A percentile compares a stretch with the other conserved stretches of the same genome.
Evolutionary conservation across 2,797 vertebrate genomes (phyloP).

Genomic region (Sebastes cheni): DNA sequence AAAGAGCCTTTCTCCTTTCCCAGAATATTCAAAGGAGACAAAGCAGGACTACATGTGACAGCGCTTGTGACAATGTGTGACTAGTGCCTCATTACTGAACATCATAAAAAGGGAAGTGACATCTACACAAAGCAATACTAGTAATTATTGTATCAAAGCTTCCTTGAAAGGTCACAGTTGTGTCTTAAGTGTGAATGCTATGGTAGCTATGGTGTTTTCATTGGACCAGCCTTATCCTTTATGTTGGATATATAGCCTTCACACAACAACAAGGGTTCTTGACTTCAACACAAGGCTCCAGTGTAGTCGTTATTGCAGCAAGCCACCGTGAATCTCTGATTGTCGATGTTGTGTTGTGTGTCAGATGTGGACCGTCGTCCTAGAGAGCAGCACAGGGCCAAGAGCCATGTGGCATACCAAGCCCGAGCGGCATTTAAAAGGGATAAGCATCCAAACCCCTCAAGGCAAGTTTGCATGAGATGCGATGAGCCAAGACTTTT

Average conservation of each 20-base stretch:
- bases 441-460: constrained; percentile 27
- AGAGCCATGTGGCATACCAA: neutral
- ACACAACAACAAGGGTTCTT: neutral
- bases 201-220: neutral
- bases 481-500: constrained; percentile 16
- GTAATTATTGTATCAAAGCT: neutral
- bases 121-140: neutral
- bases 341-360: neutral
- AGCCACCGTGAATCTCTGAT: neutral
- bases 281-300: neutral
- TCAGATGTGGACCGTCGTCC: neutral
- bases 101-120: neutral
- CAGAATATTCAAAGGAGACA: neutral
- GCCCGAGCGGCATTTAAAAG: neutral
- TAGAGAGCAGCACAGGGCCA: neutral
- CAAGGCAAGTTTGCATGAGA: constrained; percentile 6
- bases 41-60: constrained; percentile 15
- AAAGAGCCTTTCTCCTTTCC: neutral
- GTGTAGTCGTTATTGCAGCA: neutral
- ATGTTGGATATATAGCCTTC: neutral
- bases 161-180: neutral
- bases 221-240: neutral
- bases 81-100: neutral
- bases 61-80: neutral
- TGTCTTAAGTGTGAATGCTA: neutral